phyloP scores from a whole-genome alignment of 2,888 invertebrate genomes.

The Pseudeuparius sepicola region DNA sequence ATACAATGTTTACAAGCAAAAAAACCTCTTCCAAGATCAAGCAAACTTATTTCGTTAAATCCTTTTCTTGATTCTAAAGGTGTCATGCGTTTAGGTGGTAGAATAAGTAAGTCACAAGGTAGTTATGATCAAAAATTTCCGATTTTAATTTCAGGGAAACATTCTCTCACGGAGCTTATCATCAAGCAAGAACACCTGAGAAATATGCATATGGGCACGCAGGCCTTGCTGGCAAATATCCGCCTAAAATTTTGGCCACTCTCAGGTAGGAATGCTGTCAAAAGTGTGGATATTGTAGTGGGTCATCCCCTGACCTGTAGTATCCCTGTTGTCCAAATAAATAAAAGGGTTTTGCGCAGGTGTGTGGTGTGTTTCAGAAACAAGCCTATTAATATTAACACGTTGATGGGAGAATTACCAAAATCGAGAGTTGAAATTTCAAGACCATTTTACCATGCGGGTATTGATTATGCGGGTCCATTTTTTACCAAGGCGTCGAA shows the following conservation, averaged over 20 bases:
- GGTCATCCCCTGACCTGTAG: too few relatives aligned
- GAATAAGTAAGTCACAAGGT: constrained; percentile 2
- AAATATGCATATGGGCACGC: constrained; percentile 10
- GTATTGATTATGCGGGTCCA: constrained; percentile 17
- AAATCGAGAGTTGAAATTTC: constrained; percentile 9
- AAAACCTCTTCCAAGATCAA: too few relatives aligned
- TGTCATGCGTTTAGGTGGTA: constrained; percentile 6
- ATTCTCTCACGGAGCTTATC: constrained; percentile 2
- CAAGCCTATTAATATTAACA: constrained; percentile 4
- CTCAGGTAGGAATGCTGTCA: constrained; percentile 6
- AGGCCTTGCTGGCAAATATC: constrained; percentile 8
- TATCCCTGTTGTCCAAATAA: too few relatives aligned
- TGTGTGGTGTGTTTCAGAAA: constrained; percentile 13
- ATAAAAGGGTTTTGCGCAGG: constrained; percentile 7
- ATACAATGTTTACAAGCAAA: constrained; percentile 1
- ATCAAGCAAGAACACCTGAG: constrained; percentile 7
- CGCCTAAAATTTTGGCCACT: constrained; percentile 12
- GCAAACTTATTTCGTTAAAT: constrained; percentile 5
- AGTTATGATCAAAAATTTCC: constrained; percentile 7
- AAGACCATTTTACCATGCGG: constrained; percentile 14
- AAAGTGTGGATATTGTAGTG: too few relatives aligned
- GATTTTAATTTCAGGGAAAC: neutral
- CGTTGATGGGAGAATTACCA: constrained; percentile 16
- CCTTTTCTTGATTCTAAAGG: constrained; percentile 9
- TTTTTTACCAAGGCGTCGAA: constrained; percentile 16